Percentiles rank a stretch among this genome's conserved stretches.
These are phyloP conservation scores for Ctenodactylus gundi DNA, from an alignment of 2,113 vertebrate species.

Conservation along the genomic window DNA sequence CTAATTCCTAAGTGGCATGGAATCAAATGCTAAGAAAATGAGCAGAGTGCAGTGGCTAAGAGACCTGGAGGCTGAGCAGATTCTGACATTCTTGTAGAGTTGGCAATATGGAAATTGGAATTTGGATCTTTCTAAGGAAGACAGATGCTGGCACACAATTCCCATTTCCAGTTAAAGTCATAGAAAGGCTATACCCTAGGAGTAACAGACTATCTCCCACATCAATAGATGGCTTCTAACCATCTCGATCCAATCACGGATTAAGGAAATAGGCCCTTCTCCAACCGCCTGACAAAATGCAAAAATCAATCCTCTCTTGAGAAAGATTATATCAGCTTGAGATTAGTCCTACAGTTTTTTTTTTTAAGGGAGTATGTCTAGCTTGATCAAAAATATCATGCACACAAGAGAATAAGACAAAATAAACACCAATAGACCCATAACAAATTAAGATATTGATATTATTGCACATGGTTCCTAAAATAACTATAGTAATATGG, in stretches of 20 bases:
- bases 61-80: neutral
- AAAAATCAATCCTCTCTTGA: slow-evolving; percentile 2
- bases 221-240: neutral
- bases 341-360: slow-evolving; percentile 16
- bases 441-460: neutral
- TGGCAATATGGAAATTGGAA: slow-evolving; percentile 9
- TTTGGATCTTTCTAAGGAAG: neutral
- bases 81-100: neutral
- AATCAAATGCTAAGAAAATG: slow-evolving; percentile 11
- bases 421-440: neutral
- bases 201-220: neutral
- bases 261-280: neutral
- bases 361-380: neutral
- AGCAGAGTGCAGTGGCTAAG: neutral
- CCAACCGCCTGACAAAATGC: neutral
- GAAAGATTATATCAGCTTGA: neutral
- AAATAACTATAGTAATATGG: slow-evolving; percentile 15
- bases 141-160: neutral
- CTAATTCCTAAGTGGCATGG: slow-evolving; percentile 41
- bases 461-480: neutral
- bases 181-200: neutral
- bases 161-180: neutral
- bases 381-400: neutral
- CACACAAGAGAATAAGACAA: neutral
- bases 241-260: neutral